Evolutionary conservation across 2,113 vertebrate species (phyloP).

Genomic region (Chamaetylas fuelleborni): DNA sequence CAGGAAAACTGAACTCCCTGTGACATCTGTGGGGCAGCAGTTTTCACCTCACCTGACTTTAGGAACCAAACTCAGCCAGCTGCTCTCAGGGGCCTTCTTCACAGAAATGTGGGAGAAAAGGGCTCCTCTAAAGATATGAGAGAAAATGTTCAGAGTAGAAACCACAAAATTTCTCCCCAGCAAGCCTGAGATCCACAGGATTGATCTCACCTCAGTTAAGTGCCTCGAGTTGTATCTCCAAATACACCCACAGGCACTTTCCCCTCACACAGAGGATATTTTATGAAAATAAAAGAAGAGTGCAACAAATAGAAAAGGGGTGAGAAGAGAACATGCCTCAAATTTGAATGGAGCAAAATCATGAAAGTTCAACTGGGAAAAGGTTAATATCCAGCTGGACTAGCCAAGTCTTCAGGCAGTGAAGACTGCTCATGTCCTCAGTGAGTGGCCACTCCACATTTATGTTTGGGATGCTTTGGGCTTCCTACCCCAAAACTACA

Average conservation of each 20-base stretch:
- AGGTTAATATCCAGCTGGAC: background rate
- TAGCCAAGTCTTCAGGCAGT: background rate
- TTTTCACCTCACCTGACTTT: background rate
- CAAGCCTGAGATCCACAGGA: background rate
- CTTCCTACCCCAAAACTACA: background rate
- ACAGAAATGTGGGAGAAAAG: background rate
- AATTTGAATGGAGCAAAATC: background rate
- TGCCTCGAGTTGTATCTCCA: background rate
- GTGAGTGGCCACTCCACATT: background rate
- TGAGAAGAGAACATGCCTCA: background rate
- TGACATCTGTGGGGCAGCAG: background rate
- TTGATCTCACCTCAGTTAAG: background rate
- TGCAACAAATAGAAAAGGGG: rapidly evolving
- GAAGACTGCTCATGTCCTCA: rapidly evolving
- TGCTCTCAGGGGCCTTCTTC: background rate
- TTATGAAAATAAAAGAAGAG: background rate
- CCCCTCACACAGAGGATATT: rapidly evolving
- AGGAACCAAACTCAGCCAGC: background rate
- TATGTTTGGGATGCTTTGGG: background rate
- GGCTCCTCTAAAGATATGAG: background rate
- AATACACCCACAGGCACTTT: background rate
- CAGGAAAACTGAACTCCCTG: background rate
- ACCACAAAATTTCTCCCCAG: background rate
- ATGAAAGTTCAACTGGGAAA: background rate
- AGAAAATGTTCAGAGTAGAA: background rate